Evolutionary conservation across 92 coral and sea anemone genomes (phyloP).

Genomic region (Umimayanthus kanabou): DNA sequence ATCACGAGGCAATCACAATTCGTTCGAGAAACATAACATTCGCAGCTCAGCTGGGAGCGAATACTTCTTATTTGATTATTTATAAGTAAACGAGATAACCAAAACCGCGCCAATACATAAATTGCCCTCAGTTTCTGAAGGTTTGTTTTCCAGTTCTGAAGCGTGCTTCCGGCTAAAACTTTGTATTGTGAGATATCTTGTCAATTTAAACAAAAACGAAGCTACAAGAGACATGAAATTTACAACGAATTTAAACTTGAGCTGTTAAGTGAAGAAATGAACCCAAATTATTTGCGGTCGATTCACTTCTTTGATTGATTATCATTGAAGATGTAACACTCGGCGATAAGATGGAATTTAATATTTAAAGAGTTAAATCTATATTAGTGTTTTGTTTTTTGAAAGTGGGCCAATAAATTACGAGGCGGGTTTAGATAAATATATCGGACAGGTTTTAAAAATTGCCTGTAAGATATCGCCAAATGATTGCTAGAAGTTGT

Average conservation of each 20-base stretch:
- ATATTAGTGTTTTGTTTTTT: neutral
- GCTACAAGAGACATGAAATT: neutral
- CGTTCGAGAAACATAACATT: neutral
- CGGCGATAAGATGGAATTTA: neutral
- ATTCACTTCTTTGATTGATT: neutral
- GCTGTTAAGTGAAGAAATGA: neutral
- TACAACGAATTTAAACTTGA: neutral
- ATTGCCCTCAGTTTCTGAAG: no score
- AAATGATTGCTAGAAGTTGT: neutral
- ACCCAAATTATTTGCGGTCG: neutral
- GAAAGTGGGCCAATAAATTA: neutral
- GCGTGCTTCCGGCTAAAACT: no score
- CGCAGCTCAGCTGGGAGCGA: neutral
- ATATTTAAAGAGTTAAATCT: conserved; percentile 1
- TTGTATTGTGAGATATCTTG: no score
- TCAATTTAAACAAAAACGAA: neutral
- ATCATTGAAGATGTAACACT: neutral
- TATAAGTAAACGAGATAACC: neutral
- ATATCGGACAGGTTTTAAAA: neutral
- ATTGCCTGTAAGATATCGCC: neutral
- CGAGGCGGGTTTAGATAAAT: neutral
- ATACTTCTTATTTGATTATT: no score
- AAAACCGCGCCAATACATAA: no score
- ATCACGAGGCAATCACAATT: neutral
- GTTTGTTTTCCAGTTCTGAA: no score